These are phyloP conservation scores for Drosophila murphyi DNA, from an alignment of 1,140 invertebrate genomes.

Conservation along the genomic window DNA sequence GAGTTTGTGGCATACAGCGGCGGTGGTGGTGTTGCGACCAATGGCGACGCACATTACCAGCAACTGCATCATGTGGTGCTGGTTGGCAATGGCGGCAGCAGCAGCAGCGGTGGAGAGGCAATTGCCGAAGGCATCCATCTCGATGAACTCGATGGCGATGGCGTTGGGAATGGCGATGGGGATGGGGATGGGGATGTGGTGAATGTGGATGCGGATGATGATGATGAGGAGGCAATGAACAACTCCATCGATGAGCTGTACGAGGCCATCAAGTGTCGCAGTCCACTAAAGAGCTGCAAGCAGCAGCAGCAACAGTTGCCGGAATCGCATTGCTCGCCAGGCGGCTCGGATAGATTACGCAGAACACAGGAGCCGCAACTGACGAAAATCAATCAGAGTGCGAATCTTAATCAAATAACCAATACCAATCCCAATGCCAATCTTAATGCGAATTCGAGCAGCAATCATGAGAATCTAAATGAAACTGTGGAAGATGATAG, in stretches of 20 bases:
- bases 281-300: slow-evolving; percentile 54
- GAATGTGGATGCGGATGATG: slow-evolving; percentile 14
- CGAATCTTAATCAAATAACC: not conserved
- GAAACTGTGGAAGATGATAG: slow-evolving; percentile 82
- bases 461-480: slow-evolving; percentile 65
- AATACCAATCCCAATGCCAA: slow-evolving; percentile 10
- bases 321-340: slow-evolving; percentile 8
- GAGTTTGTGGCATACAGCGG: slow-evolving; percentile 55
- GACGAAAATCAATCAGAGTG: not conserved
- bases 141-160: slow-evolving; percentile 16
- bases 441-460: slow-evolving; percentile 5
- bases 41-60: slow-evolving; percentile 21
- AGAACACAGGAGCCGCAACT: slow-evolving; percentile 28
- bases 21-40: not conserved
- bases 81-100: not conserved
- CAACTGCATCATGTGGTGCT: slow-evolving; percentile 26
- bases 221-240: slow-evolving; percentile 59
- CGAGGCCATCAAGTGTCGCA: slow-evolving; percentile 79
- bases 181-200: slow-evolving; percentile 1
- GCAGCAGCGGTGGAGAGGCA: slow-evolving; percentile 20
- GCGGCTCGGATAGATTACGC: slow-evolving; percentile 30
- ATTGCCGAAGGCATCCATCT: slow-evolving; percentile 15
- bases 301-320: slow-evolving; percentile 23
- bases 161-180: slow-evolving; percentile 1
- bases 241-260: slow-evolving; percentile 82